phyloP scores from a whole-genome alignment of 1,140 invertebrate species.

The Philaenus spumarius region DNA sequence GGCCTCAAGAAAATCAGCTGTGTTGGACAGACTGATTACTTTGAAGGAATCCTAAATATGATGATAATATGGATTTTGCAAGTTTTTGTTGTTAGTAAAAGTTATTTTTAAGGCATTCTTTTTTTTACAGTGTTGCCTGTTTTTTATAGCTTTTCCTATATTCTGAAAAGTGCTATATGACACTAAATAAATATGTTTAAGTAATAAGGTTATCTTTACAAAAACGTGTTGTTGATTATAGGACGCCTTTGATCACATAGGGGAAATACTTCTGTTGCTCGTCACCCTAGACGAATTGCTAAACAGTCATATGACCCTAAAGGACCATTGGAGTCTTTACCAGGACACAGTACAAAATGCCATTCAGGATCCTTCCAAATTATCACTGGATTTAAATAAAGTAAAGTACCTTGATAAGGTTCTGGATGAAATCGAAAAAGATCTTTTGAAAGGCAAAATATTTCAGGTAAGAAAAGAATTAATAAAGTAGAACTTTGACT shows the following conservation, averaged over 20 bases:
- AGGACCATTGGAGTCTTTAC: conserved; percentile 65
- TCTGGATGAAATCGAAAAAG: conserved; percentile 54
- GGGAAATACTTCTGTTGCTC: conserved; percentile 58
- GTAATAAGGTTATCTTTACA: conserved; percentile 14
- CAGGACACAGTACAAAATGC: conserved; percentile 59
- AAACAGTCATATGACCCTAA: conserved; percentile 47
- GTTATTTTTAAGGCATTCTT: no score
- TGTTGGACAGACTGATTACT: no score
- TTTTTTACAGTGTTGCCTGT: no score
- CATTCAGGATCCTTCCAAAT: conserved; percentile 56
- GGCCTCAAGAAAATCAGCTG: no score
- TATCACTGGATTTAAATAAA: conserved; percentile 48
- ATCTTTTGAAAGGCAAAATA: conserved; percentile 46
- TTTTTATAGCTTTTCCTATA: no score
- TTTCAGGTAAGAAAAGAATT: conserved; percentile 51
- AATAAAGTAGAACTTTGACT: no score
- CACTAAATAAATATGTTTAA: not conserved
- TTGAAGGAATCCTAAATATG: no score
- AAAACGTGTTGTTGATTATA: conserved; percentile 33
- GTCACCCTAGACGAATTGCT: conserved; percentile 67
- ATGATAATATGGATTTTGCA: no score
- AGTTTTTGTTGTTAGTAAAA: no score
- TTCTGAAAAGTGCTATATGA: no score
- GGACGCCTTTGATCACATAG: conserved; percentile 54
- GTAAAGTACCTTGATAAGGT: conserved; percentile 58